phyloP scores from a whole-genome alignment of 2,797 vertebrate genomes.

The Heteromormyrus szaboi region DNA sequence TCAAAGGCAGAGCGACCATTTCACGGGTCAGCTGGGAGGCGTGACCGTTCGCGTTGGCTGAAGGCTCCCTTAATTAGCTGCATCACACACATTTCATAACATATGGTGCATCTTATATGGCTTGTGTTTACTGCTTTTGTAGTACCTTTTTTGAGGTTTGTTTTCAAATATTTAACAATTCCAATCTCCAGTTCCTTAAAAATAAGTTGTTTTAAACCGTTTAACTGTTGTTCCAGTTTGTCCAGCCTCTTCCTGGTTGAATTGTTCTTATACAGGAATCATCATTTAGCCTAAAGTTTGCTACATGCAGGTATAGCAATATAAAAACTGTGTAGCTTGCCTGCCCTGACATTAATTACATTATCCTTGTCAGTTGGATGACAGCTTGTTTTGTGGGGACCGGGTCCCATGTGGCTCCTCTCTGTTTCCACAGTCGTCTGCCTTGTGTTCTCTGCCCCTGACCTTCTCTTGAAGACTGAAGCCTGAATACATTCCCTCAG shows the following conservation, averaged over 20 bases:
- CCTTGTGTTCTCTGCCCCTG: constrained; percentile 24
- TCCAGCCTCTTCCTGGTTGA: not conserved
- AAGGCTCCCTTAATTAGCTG: not conserved
- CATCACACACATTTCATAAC: not conserved
- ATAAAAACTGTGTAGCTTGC: not conserved
- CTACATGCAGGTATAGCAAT: not conserved
- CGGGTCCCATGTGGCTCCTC: constrained; percentile 19
- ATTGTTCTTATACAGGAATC: not conserved
- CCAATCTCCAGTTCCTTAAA: not conserved
- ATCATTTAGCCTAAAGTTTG: not conserved
- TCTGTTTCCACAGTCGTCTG: constrained; percentile 12
- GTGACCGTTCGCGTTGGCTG: not conserved
- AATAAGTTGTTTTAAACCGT: not conserved
- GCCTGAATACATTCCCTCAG: constrained; percentile 24
- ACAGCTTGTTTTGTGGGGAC: not conserved
- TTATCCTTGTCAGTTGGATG: not conserved
- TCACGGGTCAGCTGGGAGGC: not conserved
- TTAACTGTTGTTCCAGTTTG: not conserved
- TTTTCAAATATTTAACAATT: not conserved
- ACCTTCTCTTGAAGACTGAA: constrained; percentile 31
- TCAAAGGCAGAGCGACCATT: not conserved
- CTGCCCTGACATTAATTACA: not conserved
- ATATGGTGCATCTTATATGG: not conserved
- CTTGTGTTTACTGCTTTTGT: not conserved
- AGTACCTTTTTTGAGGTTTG: not conserved